Evolutionary conservation across 1,140 invertebrate species (phyloP), one percentile per base, ranked within the genome.

Genomic region (Lordiphosa mommai): DNA sequence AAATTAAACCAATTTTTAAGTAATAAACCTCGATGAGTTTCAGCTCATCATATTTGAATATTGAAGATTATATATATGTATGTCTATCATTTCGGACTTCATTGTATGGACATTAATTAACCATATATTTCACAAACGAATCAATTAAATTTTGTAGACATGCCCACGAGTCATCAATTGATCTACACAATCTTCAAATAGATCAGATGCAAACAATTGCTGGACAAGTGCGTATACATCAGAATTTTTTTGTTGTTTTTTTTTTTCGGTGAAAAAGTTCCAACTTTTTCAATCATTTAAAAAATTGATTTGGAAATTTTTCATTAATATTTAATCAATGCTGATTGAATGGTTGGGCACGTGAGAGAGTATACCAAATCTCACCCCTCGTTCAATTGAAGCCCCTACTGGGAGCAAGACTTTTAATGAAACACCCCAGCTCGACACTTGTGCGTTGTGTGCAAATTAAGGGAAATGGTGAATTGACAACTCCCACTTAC

Each of bases 141-240:
- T 47, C 76, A 80, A 82, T 80, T 80, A 46, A 82, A 50, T 49
- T 56, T 40, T 51, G 32, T 50, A 60, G 32, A 41, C 57, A 66
- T 47, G 37, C 41, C 36, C 59, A 53, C 50, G 67, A 61, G 61
- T 29, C 57, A 70, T 79, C 76, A 80, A 80, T 80, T 82, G 74
- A 64, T 46, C 27, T 10, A n/a, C 53, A 40, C 53, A 51, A 56
- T 56, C 43, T 48, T 14, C 27, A 53, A 48, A 46, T 61, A 37
- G 32, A 34, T 47, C 13, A 41, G 20, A 63, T 27, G 50, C 32
- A 66, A 66, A 49, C 63, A 38, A 16, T 16, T 40, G 37, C 8
- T 20, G 37, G 20, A 23, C 20, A 29, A 27, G 27, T 43, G 40
- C 20, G 20, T 27, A 17, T 12, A 47, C n/a, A n/a, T 32, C 29